Percentiles rank a stretch among this genome's conserved stretches.
Evolutionary conservation across 2,888 invertebrate species (phyloP).

Genomic region (Drosophila vallismaia): DNA sequence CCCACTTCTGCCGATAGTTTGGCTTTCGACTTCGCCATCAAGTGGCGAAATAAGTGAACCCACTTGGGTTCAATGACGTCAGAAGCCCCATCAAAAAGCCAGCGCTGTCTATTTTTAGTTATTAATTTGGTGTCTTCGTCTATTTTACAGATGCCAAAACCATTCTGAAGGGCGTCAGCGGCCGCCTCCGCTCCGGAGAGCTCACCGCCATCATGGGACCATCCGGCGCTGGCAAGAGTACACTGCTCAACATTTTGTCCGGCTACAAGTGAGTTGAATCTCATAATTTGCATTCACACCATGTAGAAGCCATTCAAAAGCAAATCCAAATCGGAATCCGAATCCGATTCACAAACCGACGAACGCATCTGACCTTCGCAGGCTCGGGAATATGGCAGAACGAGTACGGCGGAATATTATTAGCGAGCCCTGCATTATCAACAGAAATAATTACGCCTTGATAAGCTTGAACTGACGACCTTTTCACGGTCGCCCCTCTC

Average conservation of each 20-base stretch:
- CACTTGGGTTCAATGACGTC: slow-evolving; percentile 31
- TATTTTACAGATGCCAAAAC: slow-evolving; percentile 90
- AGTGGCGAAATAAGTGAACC: not conserved
- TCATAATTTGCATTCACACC: slow-evolving; percentile 42
- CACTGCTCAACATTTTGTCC: slow-evolving; percentile 96
- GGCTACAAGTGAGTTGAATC: slow-evolving; percentile 93
- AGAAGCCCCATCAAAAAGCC: not conserved
- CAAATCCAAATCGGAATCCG: slow-evolving; percentile 4
- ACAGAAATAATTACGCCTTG: slow-evolving; percentile 32
- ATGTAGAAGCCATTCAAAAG: slow-evolving; percentile 8
- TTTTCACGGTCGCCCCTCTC: slow-evolving; percentile 12
- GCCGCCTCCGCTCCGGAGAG: slow-evolving; percentile 93
- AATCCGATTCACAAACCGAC: slow-evolving; percentile 6
- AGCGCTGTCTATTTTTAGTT: slow-evolving; percentile 23
- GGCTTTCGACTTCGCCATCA: not conserved
- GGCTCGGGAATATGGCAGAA: slow-evolving; percentile 9
- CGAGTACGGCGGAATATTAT: slow-evolving; percentile 19
- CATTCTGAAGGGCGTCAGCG: slow-evolving; percentile 95
- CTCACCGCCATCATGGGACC: slow-evolving; percentile 99
- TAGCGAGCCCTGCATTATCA: slow-evolving; percentile 37
- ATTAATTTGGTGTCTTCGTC: slow-evolving; percentile 18
- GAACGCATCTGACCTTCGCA: slow-evolving; percentile 16
- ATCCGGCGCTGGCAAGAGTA: slow-evolving; percentile 97
- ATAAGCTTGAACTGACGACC: slow-evolving; percentile 44
- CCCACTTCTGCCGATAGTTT: slow-evolving; percentile 11